A percentile compares a stretch with the other conserved stretches of the same genome.
Conservation (phyloP, 2,797 vertebrate species). For the Cichlasoma orientale region DNA sequence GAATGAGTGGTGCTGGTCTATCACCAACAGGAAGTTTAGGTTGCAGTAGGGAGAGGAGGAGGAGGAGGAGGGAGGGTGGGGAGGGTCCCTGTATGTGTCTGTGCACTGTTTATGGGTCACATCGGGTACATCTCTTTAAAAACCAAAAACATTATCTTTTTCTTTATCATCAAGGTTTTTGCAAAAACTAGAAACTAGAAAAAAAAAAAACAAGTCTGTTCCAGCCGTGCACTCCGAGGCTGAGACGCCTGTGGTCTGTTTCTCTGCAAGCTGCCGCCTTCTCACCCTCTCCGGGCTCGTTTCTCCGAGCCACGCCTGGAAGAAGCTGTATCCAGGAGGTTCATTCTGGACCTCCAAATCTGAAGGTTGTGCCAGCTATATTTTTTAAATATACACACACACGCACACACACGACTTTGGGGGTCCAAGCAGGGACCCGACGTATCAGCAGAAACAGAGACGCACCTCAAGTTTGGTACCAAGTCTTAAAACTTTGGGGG, state of each 20-base stretch:
- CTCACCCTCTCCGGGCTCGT: conserved; percentile 23
- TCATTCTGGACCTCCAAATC: conserved; percentile 8
- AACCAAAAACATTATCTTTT: conserved; percentile 76
- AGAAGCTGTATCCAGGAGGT: conserved; percentile 62
- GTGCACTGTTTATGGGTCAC: conserved; percentile 78
- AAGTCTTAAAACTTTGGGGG: conserved; percentile 73
- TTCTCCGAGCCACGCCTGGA: conserved; percentile 22
- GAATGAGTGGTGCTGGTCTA: conserved; percentile 55
- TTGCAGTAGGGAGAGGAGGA: conserved; percentile 22
- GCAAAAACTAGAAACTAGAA: conserved; percentile 63
- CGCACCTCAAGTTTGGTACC: conserved; percentile 74
- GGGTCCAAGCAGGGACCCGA: conserved; percentile 42
- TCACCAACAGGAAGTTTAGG: conserved; percentile 38
- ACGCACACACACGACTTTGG: conserved; percentile 27
- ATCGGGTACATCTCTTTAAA: conserved; percentile 80
- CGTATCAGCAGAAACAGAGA: conserved; percentile 61
- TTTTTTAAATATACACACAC: too few relatives aligned
- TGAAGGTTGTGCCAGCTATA: conserved; percentile 33
- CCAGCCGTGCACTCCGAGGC: conserved; percentile 69
- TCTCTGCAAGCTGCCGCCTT: conserved; percentile 66
- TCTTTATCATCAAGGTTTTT: conserved; percentile 70
- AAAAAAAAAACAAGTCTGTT: conserved; percentile 49
- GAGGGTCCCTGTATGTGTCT: conserved; percentile 66
- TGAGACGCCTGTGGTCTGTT: conserved; percentile 61
- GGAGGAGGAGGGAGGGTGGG: not conserved